A percentile compares a stretch with the other conserved stretches of the same genome.
Conservation (phyloP, 2,113 vertebrate species). For the Eubucco bourcierii region DNA sequence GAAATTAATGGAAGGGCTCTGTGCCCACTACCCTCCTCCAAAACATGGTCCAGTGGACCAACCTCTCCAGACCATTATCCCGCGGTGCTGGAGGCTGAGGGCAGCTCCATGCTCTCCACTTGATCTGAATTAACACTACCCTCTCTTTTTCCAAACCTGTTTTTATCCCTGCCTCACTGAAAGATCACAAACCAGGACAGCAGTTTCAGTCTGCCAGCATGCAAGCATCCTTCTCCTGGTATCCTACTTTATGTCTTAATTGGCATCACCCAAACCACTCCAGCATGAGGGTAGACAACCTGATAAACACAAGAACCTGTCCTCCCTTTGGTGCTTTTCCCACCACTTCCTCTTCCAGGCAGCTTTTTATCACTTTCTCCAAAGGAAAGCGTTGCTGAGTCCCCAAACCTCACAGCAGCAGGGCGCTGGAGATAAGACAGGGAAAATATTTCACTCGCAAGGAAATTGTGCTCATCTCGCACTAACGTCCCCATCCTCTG, state of each 20-base stretch:
- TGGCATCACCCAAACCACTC: neutral
- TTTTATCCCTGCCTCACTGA: neutral
- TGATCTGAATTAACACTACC: neutral
- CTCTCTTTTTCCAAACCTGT: neutral
- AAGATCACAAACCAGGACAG: neutral
- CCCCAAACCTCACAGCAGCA: slow-evolving; percentile 55
- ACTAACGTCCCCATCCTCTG: slow-evolving; percentile 48
- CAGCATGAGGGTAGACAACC: neutral
- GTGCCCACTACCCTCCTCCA: fast-evolving
- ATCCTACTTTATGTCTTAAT: neutral
- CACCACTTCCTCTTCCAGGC: neutral
- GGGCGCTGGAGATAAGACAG: slow-evolving; percentile 57
- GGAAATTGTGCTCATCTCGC: slow-evolving; percentile 13
- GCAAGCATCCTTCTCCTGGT: neutral
- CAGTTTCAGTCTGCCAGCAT: neutral
- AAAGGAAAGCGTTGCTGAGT: neutral
- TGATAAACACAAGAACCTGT: neutral
- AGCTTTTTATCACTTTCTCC: slow-evolving; percentile 40
- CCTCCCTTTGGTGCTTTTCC: neutral
- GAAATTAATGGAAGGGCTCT: neutral
- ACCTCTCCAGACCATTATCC: neutral
- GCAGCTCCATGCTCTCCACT: neutral
- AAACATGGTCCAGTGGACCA: neutral
- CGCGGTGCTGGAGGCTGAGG: neutral
- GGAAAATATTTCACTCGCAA: slow-evolving; percentile 63